phyloP scores from a whole-genome alignment of 2,888 invertebrate species.

The Apodemia mormo region DNA sequence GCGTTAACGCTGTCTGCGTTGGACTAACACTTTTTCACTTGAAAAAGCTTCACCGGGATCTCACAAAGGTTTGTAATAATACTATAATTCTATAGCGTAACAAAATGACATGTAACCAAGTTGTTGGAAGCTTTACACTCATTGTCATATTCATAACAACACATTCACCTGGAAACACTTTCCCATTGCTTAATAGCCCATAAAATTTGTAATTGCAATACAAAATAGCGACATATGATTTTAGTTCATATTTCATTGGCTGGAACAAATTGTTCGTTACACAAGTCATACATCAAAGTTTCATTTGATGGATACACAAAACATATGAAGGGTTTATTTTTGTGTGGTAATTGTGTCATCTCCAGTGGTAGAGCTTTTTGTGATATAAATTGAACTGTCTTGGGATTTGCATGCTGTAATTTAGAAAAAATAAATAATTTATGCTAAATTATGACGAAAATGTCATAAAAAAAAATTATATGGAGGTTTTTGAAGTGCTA shows the following conservation, averaged over 20 bases:
- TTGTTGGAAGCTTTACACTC: neutral
- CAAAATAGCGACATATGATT: conserved; percentile 46
- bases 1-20: conserved; percentile 93
- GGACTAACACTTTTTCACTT: conserved; percentile 92
- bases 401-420: neutral
- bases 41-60: conserved; percentile 89
- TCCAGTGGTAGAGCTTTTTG: neutral
- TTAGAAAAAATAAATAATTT: neutral
- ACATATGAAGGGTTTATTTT: conserved; percentile 14
- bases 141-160: conserved; percentile 21
- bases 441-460: neutral
- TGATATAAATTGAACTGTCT: neutral
- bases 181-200: conserved; percentile 55
- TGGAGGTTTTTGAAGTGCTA: too few species aligned
- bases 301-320: neutral
- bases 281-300: conserved; percentile 39
- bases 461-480: too few species aligned
- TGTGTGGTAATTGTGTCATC: conserved; percentile 9
- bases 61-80: conserved; percentile 83
- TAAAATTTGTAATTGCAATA: conserved; percentile 48
- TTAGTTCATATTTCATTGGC: conserved; percentile 18
- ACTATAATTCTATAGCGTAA: conserved; percentile 20
- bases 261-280: conserved; percentile 36
- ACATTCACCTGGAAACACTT: conserved; percentile 42
- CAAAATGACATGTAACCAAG: conserved; percentile 19